Evolutionary conservation across 2,888 invertebrate species (phyloP), one percentile per base, ranked within the genome.

Genomic region (Chrysina gloriosa): DNA sequence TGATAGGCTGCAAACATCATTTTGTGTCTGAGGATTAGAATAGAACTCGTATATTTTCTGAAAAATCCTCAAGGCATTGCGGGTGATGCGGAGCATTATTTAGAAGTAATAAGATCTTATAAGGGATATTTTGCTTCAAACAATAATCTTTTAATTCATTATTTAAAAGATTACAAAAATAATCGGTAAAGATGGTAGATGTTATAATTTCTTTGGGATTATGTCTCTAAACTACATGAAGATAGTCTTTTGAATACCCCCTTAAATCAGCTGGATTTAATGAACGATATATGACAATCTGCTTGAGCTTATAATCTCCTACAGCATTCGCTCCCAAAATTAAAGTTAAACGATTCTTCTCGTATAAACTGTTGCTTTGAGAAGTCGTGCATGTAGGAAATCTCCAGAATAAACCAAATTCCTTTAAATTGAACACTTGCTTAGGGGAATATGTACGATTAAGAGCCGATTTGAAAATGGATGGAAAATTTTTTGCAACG

Each of bases 121-220:
- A 61, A 7, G 58, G 58, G 19, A 61, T 61, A 7, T 29, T 42
- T 27, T 61, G 42, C 29, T 27, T 61, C 29, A 27, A 16, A 19
- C 58, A 61, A 7, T 61, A 61, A n/a, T 61, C 58, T 29, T 61
- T 61, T 61, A 61, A 61, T 42, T 61, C 58, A 9, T 61, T 42
- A 14, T 25, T 61, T 7, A 61, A 27, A 9, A 42, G 58, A 16
- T 61, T 61, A 14, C 58, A 61, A 9, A 42, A 61, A 29, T 61
- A 61, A 16, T 61, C 58, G 9, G 16, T 61, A 42, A 61, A 61
- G 1, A 42, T 42, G 5, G 27, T 61, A 2, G 58, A 42, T 1
- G 58, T 61, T 14, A 61, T n/a, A 11, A 9, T 61, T 19, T 29
- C 58, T 45, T 61, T 61, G 0, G 58, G 42, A 27, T 61, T 42